Conservation (phyloP, 2,888 invertebrate species). For the Patella ulyssiponensis region DNA sequence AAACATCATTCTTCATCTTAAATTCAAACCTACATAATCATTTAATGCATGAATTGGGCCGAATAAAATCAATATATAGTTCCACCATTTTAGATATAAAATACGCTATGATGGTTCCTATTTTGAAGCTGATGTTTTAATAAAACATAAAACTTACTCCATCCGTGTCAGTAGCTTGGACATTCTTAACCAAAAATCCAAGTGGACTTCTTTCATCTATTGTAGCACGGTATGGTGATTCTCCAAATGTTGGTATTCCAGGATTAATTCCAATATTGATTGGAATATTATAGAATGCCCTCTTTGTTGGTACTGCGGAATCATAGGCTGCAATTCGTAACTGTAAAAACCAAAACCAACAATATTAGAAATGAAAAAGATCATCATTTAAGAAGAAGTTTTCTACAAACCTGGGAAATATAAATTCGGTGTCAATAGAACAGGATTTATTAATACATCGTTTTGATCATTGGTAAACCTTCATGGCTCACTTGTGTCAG, state of each 20-base stretch:
- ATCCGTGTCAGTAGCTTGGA: constrained; percentile 49
- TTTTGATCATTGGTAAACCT: too few species aligned
- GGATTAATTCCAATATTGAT: constrained; percentile 58
- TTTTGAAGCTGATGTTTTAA: background rate
- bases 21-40: background rate
- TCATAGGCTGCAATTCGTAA: constrained; percentile 55
- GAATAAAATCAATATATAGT: background rate
- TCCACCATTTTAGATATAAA: background rate
- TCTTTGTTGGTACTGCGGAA: constrained; percentile 50
- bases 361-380: too few species aligned
- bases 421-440: too few species aligned
- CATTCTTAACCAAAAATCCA: constrained; percentile 38
- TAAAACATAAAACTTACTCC: constrained; percentile 19
- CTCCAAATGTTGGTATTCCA: constrained; percentile 80
- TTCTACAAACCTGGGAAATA: too few species aligned
- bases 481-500: too few species aligned
- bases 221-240: constrained; percentile 33
- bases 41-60: background rate
- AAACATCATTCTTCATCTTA: too few species aligned
- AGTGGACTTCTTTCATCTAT: constrained; percentile 44
- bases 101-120: background rate
- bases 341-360: constrained; percentile 34
- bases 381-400: too few species aligned
- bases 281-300: constrained; percentile 41
- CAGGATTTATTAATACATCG: too few species aligned